Conservation (phyloP, 2,888 invertebrate species). For the Oxystoma pomonae region DNA sequence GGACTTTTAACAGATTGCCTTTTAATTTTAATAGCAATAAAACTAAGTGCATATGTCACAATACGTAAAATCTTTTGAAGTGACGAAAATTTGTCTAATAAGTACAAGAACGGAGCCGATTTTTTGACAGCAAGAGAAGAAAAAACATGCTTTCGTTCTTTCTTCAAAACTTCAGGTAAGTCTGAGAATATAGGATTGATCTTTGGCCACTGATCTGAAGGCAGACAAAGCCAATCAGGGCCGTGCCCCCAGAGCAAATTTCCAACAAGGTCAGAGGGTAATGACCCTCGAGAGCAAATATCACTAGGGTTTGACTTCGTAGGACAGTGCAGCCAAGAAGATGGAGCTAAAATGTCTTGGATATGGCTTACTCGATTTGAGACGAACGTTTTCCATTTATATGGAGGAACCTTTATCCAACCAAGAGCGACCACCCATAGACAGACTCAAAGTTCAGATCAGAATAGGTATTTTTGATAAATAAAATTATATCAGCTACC, state of each 20-base stretch:
- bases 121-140: background rate
- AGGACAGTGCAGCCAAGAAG: constrained; percentile 5
- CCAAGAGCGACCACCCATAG: constrained; percentile 7
- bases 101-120: background rate
- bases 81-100: constrained; percentile 1
- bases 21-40: background rate
- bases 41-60: background rate
- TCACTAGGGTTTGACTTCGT: constrained; percentile 10
- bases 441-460: background rate
- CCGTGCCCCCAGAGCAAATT: constrained; percentile 7
- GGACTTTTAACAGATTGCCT: background rate
- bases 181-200: background rate
- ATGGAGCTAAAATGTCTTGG: constrained; percentile 4
- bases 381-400: constrained; percentile 7
- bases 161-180: background rate
- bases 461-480: constrained; percentile 6
- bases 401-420: constrained; percentile 4
- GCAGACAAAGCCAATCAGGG: background rate
- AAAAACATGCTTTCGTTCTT: background rate
- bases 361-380: background rate
- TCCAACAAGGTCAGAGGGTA: constrained; percentile 4
- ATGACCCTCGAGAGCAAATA: constrained; percentile 10
- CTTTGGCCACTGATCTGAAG: background rate
- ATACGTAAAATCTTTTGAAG: background rate
- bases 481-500: constrained; percentile 3